These are phyloP conservation scores for Agapostemon virescens DNA, from an alignment of 2,888 invertebrate genomes.

Conservation along the genomic window DNA sequence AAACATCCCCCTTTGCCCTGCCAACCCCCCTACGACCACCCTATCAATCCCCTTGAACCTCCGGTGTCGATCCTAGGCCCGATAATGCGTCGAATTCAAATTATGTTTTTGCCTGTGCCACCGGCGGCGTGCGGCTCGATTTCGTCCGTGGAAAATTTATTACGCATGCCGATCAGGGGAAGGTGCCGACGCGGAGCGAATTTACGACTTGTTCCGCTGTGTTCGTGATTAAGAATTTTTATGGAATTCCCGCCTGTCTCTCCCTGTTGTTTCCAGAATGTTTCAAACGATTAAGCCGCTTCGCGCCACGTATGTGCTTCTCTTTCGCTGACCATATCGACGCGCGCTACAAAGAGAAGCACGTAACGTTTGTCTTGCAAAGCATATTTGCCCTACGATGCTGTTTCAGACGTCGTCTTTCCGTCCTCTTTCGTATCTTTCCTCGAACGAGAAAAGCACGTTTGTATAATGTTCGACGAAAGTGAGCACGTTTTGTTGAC, in stretches of 20 bases:
- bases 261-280: neutral
- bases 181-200: slow-evolving; percentile 1
- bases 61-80: slow-evolving; percentile 40
- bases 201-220: slow-evolving; percentile 16
- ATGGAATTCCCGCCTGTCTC: neutral
- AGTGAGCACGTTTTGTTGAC: too few relatives aligned
- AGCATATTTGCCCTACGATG: too few relatives aligned
- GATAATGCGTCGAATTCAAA: slow-evolving; percentile 52
- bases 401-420: too few relatives aligned
- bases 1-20: slow-evolving; percentile 45
- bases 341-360: too few relatives aligned
- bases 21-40: neutral
- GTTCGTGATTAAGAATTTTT: slow-evolving; percentile 19
- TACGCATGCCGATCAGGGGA: neutral
- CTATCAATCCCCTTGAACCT: neutral
- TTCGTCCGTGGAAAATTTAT: slow-evolving; percentile 19
- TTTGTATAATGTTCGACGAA: too few relatives aligned
- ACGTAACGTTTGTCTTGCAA: too few relatives aligned
- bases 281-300: neutral
- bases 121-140: neutral
- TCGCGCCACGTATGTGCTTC: too few relatives aligned
- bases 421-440: too few relatives aligned
- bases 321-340: too few relatives aligned
- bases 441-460: too few relatives aligned
- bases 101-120: slow-evolving; percentile 15